phyloP scores from a whole-genome alignment of 1,140 invertebrate species.

The Trichonephila clavata region DNA sequence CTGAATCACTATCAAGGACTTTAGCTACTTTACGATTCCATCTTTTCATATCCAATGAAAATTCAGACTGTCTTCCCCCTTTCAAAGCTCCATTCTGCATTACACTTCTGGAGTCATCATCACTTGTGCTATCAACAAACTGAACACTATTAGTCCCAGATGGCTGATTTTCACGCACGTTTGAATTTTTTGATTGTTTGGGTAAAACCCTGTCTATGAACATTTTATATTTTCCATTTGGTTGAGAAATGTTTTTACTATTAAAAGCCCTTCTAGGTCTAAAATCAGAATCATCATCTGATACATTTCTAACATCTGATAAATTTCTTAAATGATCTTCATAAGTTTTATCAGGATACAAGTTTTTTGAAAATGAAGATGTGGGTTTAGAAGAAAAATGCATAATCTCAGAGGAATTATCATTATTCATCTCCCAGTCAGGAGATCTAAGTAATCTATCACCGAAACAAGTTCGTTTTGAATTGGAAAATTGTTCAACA shows the following conservation, averaged over 20 bases:
- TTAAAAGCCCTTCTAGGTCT: background rate
- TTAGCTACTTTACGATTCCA: conserved; percentile 46
- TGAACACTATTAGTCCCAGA: conserved; percentile 6
- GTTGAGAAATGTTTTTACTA: background rate
- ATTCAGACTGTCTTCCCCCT: conserved; percentile 54
- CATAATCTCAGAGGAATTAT: background rate
- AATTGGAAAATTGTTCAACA: conserved; percentile 34
- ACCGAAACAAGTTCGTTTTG: conserved; percentile 69
- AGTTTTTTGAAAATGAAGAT: background rate
- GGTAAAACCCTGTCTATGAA: background rate
- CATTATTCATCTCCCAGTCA: conserved; percentile 4
- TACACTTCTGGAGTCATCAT: conserved; percentile 55
- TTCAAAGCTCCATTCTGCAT: conserved; percentile 51
- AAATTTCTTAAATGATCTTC: conserved; percentile 57
- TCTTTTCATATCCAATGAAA: background rate
- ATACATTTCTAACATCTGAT: background rate
- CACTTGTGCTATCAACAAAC: conserved; percentile 67
- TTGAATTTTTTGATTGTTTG: background rate
- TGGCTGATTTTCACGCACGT: background rate
- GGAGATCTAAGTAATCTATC: conserved; percentile 42
- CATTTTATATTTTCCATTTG: background rate
- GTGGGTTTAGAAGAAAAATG: background rate
- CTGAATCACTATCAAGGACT: conserved; percentile 57
- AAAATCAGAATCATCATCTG: conserved; percentile 43
- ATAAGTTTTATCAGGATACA: conserved; percentile 55